These are phyloP conservation scores for Nothobranchius kuhntae DNA, from an alignment of 2,113 vertebrate species.

Conservation along the genomic window DNA sequence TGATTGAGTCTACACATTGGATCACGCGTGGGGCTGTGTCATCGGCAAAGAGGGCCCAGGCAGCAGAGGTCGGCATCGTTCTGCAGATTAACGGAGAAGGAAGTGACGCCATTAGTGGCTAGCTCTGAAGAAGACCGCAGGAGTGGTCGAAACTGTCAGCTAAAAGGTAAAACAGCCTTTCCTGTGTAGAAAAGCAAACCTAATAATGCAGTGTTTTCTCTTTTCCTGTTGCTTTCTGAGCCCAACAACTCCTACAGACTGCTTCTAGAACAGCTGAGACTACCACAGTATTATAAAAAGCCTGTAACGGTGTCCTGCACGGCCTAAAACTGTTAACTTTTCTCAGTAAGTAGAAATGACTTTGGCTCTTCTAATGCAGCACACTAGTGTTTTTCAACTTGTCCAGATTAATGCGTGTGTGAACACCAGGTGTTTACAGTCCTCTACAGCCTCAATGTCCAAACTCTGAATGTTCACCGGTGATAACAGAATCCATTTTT, in stretches of 20 bases:
- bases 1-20: too few species aligned
- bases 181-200: too few species aligned
- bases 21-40: too few species aligned
- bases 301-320: background rate
- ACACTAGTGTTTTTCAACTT: background rate
- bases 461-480: background rate
- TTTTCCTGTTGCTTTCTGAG: background rate
- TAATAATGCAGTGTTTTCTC: background rate
- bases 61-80: too few species aligned
- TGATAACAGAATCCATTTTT: background rate
- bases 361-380: background rate
- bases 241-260: background rate
- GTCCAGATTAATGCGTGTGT: background rate
- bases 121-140: too few species aligned
- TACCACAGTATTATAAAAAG: background rate
- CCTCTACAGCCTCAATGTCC: background rate
- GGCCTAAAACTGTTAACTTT: background rate
- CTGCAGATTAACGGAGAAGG: too few species aligned
- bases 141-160: too few species aligned
- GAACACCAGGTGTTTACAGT: background rate
- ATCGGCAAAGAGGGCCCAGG: too few species aligned
- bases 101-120: too few species aligned
- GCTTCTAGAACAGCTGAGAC: background rate
- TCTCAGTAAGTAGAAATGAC: background rate
- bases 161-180: too few species aligned